Conservation (phyloP, 35 echinoderm and acorn worm species). For the Stichopus chloronotus region DNA sequence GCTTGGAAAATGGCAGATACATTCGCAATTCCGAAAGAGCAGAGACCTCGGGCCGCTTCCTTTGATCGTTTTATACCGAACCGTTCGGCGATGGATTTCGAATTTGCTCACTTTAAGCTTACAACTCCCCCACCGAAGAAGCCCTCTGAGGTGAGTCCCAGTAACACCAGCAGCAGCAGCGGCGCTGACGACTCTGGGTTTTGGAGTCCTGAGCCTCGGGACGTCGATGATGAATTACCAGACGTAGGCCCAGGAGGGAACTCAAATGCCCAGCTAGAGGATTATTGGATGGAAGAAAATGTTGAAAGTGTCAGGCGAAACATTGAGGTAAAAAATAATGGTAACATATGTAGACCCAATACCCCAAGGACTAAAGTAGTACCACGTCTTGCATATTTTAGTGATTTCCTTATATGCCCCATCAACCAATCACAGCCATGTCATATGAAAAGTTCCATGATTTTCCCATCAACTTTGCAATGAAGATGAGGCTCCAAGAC, state of each 20-base stretch:
- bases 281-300: not conserved
- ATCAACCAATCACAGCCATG: too few relatives aligned
- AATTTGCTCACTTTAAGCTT: constrained; percentile 50
- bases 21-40: not conserved
- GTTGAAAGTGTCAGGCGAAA: not conserved
- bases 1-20: constrained; percentile 3
- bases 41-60: not conserved
- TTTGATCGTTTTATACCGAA: constrained; percentile 56
- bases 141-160: not conserved
- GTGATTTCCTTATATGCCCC: too few relatives aligned
- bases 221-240: not conserved
- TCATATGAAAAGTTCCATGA: too few relatives aligned
- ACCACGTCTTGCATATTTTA: too few relatives aligned
- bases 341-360: not conserved
- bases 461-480: too few relatives aligned
- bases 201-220: constrained; percentile 4
- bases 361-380: too few relatives aligned
- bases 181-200: constrained; percentile 4
- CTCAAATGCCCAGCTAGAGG: too few relatives aligned
- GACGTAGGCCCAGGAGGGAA: too few relatives aligned
- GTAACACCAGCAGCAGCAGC: not conserved
- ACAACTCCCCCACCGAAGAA: not conserved
- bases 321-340: not conserved
- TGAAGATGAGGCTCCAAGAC: too few relatives aligned
- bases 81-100: constrained; percentile 52